Evolutionary conservation across 2,888 invertebrate species (phyloP), one percentile per base, ranked within the genome.

Genomic region (Seira musarum): DNA sequence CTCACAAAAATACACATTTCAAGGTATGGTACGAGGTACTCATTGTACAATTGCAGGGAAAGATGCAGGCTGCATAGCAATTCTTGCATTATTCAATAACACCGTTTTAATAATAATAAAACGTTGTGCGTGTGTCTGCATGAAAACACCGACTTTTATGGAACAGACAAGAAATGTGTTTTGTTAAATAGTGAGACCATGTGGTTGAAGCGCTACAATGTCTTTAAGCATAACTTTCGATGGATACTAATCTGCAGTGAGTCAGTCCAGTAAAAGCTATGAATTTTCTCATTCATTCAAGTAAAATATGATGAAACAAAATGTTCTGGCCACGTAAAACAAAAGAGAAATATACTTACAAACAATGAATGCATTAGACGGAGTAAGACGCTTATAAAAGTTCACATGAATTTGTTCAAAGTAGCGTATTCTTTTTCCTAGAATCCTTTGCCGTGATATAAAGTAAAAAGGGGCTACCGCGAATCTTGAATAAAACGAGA

Each of bases 401-500:
- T 53, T 70, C 35, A 65, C 25, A 60, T 57, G 35, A 77, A 70
- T 77, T 77, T 77, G 77, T 77, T 65, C 22, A 17, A 77, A 70
- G 57, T 70, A 35, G 64, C 76, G n/a, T 70, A 53, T 63, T 70
- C 30, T 24, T 63, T 66, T 24, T 24, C 22, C 13, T 2, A 53
- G 13, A 77, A 60, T 24, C 15, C 61, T 25, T 53, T 35, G 35
- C 13, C 25, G 13, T n/a, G 60, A 57, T 74, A 66, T 66, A 49
- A 22, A 53, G 13, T 53, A 53, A n/a, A 13, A 24, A 17, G 30
- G 25, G 49, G 30, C 17, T 53, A 15, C 69, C 64, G 70, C 40
- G 61, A 69, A 49, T 76, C 76, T 76, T 76, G 66, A 72, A 72
- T 67, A 71, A 78, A 57, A 76, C 2, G 46, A 60, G n/a, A 53